phyloP scores from a whole-genome alignment of 2,888 invertebrate genomes.

The Acronicta alni region DNA sequence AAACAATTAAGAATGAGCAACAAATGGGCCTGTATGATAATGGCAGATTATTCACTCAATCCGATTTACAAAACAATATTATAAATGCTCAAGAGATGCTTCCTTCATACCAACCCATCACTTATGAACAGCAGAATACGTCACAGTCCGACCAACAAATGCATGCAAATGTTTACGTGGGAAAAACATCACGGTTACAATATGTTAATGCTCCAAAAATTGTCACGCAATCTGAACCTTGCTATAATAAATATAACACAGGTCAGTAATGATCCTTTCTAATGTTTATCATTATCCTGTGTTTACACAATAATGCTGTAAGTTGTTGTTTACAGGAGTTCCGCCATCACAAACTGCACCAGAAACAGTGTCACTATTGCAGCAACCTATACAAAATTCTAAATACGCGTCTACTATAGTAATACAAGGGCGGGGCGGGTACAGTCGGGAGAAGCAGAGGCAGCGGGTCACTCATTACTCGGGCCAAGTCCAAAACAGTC shows the following conservation, averaged over 20 bases:
- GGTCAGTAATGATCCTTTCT: slow-evolving; percentile 62
- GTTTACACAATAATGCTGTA: not conserved
- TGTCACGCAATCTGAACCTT: slow-evolving; percentile 71
- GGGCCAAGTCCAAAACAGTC: slow-evolving; percentile 57
- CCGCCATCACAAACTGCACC: slow-evolving; percentile 87
- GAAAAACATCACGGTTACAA: slow-evolving; percentile 72
- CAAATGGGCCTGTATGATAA: slow-evolving; percentile 81
- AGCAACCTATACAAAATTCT: slow-evolving; percentile 79
- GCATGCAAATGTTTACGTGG: slow-evolving; percentile 67
- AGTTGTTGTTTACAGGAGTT: slow-evolving; percentile 59
- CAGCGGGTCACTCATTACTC: slow-evolving; percentile 73
- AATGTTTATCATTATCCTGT: not conserved
- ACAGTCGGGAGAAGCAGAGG: slow-evolving; percentile 77
- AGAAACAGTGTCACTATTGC: slow-evolving; percentile 84
- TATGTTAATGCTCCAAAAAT: slow-evolving; percentile 76
- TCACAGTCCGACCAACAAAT: slow-evolving; percentile 66
- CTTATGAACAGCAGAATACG: slow-evolving; percentile 68
- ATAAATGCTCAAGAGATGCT: slow-evolving; percentile 76
- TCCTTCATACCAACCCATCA: slow-evolving; percentile 70
- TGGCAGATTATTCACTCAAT: slow-evolving; percentile 74
- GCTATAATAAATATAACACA: slow-evolving; percentile 77
- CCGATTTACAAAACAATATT: slow-evolving; percentile 79
- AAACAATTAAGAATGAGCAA: slow-evolving; percentile 80
- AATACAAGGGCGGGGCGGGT: slow-evolving; percentile 76
- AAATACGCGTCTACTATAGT: slow-evolving; percentile 80